phyloP scores from a whole-genome alignment of 2,113 vertebrate genomes.

The Paracanthobrama guichenoti region DNA sequence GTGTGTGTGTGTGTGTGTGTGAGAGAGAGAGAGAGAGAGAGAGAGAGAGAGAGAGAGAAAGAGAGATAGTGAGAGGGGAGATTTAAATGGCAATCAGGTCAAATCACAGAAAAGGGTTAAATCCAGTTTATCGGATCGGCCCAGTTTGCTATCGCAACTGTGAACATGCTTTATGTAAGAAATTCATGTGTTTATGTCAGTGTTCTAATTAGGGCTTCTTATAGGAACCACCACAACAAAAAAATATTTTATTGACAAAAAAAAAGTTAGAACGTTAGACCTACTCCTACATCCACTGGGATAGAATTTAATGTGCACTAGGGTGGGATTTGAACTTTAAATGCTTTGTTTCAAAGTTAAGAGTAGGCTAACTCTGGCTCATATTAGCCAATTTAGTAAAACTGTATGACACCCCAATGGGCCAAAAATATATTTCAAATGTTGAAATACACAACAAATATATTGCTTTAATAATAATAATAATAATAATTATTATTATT shows the following conservation, averaged over 20 bases:
- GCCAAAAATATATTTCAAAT: too few relatives aligned
- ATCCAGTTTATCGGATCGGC: conserved; percentile 18
- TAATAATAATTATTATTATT: too few relatives aligned
- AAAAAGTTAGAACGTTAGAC: neutral
- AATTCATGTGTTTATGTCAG: neutral
- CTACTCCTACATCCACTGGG: neutral
- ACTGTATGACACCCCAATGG: too few relatives aligned
- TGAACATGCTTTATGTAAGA: neutral
- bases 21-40: too few relatives aligned
- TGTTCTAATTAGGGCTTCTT: neutral
- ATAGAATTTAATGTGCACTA: neutral
- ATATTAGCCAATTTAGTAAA: too few relatives aligned
- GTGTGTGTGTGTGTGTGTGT: neutral
- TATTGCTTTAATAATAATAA: too few relatives aligned
- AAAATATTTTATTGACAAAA: neutral
- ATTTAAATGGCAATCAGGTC: conserved; percentile 44
- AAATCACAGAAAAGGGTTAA: conserved; percentile 29
- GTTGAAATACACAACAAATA: too few relatives aligned
- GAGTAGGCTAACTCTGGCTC: too few relatives aligned
- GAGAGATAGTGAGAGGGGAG: neutral
- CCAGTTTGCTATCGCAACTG: neutral
- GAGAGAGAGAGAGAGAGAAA: too few relatives aligned
- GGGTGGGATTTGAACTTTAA: neutral
- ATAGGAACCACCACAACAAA: neutral
- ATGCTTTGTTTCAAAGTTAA: neutral